Evolutionary conservation across 2,797 vertebrate species (phyloP), one percentile per base, ranked within the genome.

Genomic region (Cuculus canorus): DNA sequence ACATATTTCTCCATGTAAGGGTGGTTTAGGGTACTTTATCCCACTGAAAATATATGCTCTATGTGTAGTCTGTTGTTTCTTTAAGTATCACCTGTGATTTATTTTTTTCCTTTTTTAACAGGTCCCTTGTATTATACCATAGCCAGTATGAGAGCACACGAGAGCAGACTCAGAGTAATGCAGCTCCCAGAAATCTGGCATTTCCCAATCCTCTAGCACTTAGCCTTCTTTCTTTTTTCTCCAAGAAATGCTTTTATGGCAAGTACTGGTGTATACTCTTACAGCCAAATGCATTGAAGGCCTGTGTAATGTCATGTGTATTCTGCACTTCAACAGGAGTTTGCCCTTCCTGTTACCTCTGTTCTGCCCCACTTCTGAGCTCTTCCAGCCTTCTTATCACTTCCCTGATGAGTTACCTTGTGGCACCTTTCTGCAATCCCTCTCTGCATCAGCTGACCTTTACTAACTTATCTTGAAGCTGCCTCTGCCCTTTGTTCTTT

Each of bases 401-500:
- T 75, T 28, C 12, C 11, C 18, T 4, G 2, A 84, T 63, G 18
- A 82, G 28, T 86, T 64, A 86, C 35, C 43, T 64, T 30, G 52
- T 60, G 3, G 0, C 48, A 72, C 13, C 39, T 52, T 73, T 81
- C 73, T 56, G n/a, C 35, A 45, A 39, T 53, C 35, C 45, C 47
- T 70, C 45, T 57, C 35, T 79, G 19, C 30, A 21, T 82, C 73
- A n/a, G 14, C 33, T 81, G 41, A 53, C 41, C 61, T 89, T 90
- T 52, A 39, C 11, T 83, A 57, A 85, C 88, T 91, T 77, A 35
- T 65, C 79, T 60, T 60, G 50, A 77, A 91, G 45, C 25, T 77
- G 35, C 14, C 43, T 73, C 82, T 79, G 59, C 72, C n/a, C n/a
- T 81, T 65, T 89, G 71, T 43, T 80, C 79, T 71, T 73, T 85